Percentiles rank a stretch among this genome's conserved stretches.
These are phyloP conservation scores for Sturnira hondurensis DNA, from an alignment of 2,113 vertebrate species.

Conservation along the genomic window DNA sequence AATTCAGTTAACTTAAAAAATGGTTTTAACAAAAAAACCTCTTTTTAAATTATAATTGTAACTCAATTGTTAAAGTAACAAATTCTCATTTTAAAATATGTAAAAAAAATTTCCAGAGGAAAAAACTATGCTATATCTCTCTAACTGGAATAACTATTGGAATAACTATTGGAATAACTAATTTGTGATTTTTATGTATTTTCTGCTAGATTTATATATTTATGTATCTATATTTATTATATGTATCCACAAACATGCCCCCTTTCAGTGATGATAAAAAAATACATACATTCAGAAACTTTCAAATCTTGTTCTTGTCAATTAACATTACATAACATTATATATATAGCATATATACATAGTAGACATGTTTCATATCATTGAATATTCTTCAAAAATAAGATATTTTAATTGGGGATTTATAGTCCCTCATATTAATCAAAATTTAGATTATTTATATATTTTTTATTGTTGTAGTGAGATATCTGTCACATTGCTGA, in stretches of 20 bases:
- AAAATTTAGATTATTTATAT: not conserved
- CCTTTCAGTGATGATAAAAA: not conserved
- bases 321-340: not conserved
- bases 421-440: not conserved
- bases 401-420: not conserved
- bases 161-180: not conserved
- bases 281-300: not conserved
- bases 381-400: not conserved
- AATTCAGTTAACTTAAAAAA: too few relatives aligned
- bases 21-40: not conserved
- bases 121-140: not conserved
- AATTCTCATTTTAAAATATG: not conserved
- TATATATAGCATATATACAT: not conserved
- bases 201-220: not conserved
- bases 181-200: conserved; percentile 10
- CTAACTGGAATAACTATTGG: not conserved
- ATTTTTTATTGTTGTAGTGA: not conserved
- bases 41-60: not conserved
- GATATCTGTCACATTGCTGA: not conserved
- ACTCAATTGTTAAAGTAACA: not conserved
- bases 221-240: not conserved
- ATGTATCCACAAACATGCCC: not conserved
- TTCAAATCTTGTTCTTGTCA: not conserved
- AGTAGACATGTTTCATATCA: not conserved
- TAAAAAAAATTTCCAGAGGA: not conserved